A percentile compares a stretch with the other conserved stretches of the same genome.
These are phyloP conservation scores for Campodea augens DNA, from an alignment of 1,140 invertebrate species.

Conservation along the genomic window DNA sequence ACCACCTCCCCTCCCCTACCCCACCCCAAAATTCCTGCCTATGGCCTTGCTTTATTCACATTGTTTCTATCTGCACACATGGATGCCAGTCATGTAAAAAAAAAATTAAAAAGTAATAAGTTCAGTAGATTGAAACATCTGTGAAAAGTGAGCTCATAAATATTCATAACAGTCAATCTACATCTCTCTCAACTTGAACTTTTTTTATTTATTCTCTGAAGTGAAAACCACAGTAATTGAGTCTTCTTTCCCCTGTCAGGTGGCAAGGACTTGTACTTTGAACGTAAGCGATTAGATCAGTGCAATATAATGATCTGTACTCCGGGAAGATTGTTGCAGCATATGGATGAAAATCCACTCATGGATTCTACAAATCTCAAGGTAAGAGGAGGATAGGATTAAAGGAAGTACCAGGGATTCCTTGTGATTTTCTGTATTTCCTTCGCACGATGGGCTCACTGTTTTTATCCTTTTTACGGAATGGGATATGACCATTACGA, in stretches of 20 bases:
- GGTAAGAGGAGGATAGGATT: too few relatives aligned
- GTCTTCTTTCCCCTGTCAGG: slow-evolving; percentile 17
- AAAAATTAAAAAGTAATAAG: neutral
- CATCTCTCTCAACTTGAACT: neutral
- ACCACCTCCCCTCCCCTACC: too few relatives aligned
- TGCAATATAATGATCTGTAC: slow-evolving; percentile 95
- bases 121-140: too few relatives aligned
- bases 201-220: slow-evolving; percentile 1
- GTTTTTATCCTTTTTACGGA: too few relatives aligned
- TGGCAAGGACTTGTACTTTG: slow-evolving; percentile 77
- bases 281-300: slow-evolving; percentile 59
- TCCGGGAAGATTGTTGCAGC: slow-evolving; percentile 83
- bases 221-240: slow-evolving; percentile 2
- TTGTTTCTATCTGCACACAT: slow-evolving; percentile 7
- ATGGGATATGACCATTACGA: too few relatives aligned
- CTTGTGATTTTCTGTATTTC: neutral
- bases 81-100: neutral
- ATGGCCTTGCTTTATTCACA: too few relatives aligned
- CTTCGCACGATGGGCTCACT: too few relatives aligned
- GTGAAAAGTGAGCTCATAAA: too few relatives aligned
- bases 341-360: slow-evolving; percentile 90
- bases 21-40: too few relatives aligned
- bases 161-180: too few relatives aligned
- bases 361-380: slow-evolving; percentile 70
- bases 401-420: too few relatives aligned